Evolutionary conservation across 2,797 vertebrate species (phyloP).

Genomic region (Clamator glandarius): DNA sequence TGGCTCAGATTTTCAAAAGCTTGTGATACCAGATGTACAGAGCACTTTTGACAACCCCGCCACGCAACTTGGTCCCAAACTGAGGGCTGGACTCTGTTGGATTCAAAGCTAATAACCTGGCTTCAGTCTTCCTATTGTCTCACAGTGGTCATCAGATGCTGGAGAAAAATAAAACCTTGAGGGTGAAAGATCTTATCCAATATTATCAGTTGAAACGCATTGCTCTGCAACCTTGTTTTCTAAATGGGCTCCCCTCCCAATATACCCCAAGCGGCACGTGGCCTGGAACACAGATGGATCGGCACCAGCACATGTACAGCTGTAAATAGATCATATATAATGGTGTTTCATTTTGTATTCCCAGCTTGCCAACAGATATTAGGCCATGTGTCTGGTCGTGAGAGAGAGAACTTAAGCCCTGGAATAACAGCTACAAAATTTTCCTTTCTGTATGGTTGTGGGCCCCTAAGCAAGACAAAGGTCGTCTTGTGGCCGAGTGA

Average conservation of each 20-base stretch:
- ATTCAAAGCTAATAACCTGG: neutral
- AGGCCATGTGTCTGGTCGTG: neutral
- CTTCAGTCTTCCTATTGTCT: neutral
- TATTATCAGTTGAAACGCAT: neutral
- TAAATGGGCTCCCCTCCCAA: neutral
- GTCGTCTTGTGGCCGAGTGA: neutral
- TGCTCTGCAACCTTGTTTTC: neutral
- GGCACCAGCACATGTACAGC: neutral
- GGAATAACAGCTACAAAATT: neutral
- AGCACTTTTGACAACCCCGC: neutral
- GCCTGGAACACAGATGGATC: neutral
- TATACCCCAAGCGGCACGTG: neutral
- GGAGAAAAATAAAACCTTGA: neutral
- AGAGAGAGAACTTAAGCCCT: conserved; percentile 7
- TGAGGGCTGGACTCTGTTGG: neutral
- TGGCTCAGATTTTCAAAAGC: neutral
- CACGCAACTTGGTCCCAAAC: neutral
- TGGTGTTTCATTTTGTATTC: conserved; percentile 24
- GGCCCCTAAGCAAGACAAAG: neutral
- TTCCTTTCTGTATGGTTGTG: neutral
- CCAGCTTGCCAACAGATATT: conserved; percentile 21
- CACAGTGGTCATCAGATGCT: neutral
- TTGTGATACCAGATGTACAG: fast-evolving
- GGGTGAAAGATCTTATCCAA: neutral
- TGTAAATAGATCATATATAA: neutral